Base-by-base conservation (phyloP, 2,888 invertebrate species). In the Xylota sylvarum region DNA sequence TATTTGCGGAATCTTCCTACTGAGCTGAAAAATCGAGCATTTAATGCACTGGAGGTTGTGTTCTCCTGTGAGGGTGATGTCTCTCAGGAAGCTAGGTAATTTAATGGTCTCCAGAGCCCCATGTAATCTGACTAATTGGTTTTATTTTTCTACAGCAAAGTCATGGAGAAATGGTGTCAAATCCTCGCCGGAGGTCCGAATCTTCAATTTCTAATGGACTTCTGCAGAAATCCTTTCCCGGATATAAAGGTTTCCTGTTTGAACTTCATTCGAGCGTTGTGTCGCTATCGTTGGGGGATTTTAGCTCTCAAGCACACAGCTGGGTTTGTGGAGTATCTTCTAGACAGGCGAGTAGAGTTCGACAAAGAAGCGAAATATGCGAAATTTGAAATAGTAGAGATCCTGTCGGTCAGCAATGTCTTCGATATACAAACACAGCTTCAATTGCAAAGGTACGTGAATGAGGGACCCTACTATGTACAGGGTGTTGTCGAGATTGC, bases 401-500 rank as follows among this genome's bases (percentile, higher is more conserved):
- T 93, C 62, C 91, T 97, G 55, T 93, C 95, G 0, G 93, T 93
- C 40, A 93, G 94, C 55, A 91, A 92, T 55, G 93, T 94, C 74
- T 96, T 96, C 91, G 96, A 95, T 89, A 91, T 93, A 6, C 93
- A 93, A 67, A 95, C 94, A 14, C 92, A 94, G 79, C 91, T 94
- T n/a, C 95, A 94, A 90, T 92, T 98, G 19, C 94, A 94, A 87
- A 93, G 94, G 17, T 97, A 95, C 92, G 94, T 96, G 9, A 94
- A 95, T 52, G 95, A 97, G 90, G 98, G 98, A 0, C 95, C 97
- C 3, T 96, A 96, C 90, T 96, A 94, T 92, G 93, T 96, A n/a
- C 94, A 95, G 88, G 93, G 94, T n/a, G 92, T 94, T 77, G 93
- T 95, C 60, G 95, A 96, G 92, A 95, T 98, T 60, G 97, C 96